Conservation (phyloP, 2,797 vertebrate species). For the Rhinogobio ventralis region DNA sequence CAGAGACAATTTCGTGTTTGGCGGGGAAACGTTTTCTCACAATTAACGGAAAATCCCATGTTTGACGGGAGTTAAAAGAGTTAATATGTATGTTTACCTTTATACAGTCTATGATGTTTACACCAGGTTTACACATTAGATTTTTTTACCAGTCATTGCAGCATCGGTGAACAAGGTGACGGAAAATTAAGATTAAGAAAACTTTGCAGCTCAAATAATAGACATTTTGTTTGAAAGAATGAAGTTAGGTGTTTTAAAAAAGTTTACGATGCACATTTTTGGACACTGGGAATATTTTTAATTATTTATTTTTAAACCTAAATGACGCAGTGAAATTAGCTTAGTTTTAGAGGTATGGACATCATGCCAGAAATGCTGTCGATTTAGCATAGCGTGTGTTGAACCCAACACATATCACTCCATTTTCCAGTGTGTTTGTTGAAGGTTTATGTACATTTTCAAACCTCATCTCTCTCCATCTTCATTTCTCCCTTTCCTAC, state of each 20-base stretch:
- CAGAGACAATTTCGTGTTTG: too few relatives aligned
- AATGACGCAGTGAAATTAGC: not conserved
- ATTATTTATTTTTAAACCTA: not conserved
- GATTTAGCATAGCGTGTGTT: not conserved
- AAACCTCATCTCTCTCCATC: conserved; percentile 1
- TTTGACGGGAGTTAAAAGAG: too few relatives aligned
- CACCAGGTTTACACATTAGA: not conserved
- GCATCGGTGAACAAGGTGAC: not conserved
- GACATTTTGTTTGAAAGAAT: not conserved
- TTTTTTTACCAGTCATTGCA: not conserved
- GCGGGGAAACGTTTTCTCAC: too few relatives aligned
- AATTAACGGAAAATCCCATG: too few relatives aligned
- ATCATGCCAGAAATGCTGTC: not conserved
- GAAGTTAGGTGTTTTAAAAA: not conserved
- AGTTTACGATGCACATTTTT: not conserved
- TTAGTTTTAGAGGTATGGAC: not conserved
- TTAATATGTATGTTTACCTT: not conserved
- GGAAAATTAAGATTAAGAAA: not conserved
- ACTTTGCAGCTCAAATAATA: not conserved
- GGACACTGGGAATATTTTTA: not conserved
- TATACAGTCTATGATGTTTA: not conserved
- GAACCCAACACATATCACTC: not conserved
- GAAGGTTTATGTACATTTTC: not conserved
- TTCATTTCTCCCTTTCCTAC: conserved; percentile 55
- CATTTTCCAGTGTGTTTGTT: not conserved